phyloP scores from a whole-genome alignment of 2,888 invertebrate genomes.

The Sphaeridia pumilis region DNA sequence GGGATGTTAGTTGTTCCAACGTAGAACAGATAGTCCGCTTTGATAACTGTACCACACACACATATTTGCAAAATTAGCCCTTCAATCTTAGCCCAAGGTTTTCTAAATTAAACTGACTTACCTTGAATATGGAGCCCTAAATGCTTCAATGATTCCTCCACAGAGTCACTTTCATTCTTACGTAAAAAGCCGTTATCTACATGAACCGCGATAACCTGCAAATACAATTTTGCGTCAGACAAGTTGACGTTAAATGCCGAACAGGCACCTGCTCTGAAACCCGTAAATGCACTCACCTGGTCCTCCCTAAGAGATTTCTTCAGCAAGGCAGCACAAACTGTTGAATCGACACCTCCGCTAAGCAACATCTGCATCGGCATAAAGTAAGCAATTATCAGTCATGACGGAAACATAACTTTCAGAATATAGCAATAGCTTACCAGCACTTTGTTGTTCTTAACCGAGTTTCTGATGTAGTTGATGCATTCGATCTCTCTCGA shows the following conservation, averaged over 20 bases:
- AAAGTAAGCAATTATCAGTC: slow-evolving; percentile 35
- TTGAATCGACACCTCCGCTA: slow-evolving; percentile 98
- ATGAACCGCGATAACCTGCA: slow-evolving; percentile 79
- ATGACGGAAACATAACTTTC: too few species aligned
- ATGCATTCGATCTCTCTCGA: slow-evolving; percentile 81
- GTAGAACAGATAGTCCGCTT: slow-evolving; percentile 46
- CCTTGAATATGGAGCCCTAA: slow-evolving; percentile 55
- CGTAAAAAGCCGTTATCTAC: slow-evolving; percentile 99
- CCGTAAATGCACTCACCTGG: slow-evolving; percentile 47
- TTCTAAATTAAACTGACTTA: slow-evolving; percentile 7
- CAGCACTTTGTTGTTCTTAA: slow-evolving; percentile 83
- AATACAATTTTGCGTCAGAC: too few species aligned
- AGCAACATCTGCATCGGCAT: slow-evolving; percentile 77
- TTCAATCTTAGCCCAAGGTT: too few species aligned
- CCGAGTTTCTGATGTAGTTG: slow-evolving; percentile 77
- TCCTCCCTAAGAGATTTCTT: slow-evolving; percentile 77
- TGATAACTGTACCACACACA: slow-evolving; percentile 44
- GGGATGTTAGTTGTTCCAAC: slow-evolving; percentile 68
- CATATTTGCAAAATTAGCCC: too few species aligned
- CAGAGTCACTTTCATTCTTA: slow-evolving; percentile 81
- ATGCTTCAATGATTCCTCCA: slow-evolving; percentile 67
- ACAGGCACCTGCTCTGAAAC: too few species aligned
- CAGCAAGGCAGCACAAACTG: slow-evolving; percentile 95
- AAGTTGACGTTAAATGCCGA: too few species aligned
- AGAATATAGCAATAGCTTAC: too few species aligned